Evolutionary conservation across 2,113 vertebrate genomes (phyloP), one percentile per base, ranked within the genome.

Genomic region (western clawed frog (Xenopus tropicalis)): DNA sequence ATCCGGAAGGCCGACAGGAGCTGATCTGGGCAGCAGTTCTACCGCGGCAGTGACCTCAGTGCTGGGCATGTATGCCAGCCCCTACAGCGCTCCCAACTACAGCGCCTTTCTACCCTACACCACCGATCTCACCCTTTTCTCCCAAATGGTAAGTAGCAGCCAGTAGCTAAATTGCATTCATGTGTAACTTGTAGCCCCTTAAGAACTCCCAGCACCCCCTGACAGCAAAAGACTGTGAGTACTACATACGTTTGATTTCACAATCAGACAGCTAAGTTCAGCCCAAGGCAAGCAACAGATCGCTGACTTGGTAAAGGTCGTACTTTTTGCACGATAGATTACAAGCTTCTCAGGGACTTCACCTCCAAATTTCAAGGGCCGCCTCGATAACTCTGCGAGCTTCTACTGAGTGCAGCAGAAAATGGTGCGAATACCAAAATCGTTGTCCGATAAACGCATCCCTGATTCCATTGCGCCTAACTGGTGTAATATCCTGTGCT

Each of bases 81-180:
- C 95, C 48, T 98, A 97, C 84, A 91, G 92, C 84, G 89, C 94
- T 59, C 94, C 94, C 87, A 94, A 91, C 92, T 98, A 98, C 91
- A 94, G 95, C 90, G 96, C 96, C 69, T 98, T 98, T 85, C 86
- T 98, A 80, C 96, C 96, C 58, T 98, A 98, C 87, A 95, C 93
- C 87, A 94, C 95, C 29, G 96, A 98, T 78, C 85, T 98, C 88
- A 92, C 94, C 86, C 94, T 98, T 80, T 98, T 98, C 88, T 96
- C 96, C 24, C 96, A 98, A 84, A 96, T 98, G 95, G 96, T 98
- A 90, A 97, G 94, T 88, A 69, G 14, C 1, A 7, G 1, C 71
- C 23, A 13, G 20, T 24, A 4, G 25, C 61, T 42, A 16, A 14
- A 37, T 9, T 37, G 29, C 5, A 8, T 37, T 37, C 2, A 8